Evolutionary conservation across 2,113 vertebrate genomes (phyloP).

Genomic region (Colius striatus): DNA sequence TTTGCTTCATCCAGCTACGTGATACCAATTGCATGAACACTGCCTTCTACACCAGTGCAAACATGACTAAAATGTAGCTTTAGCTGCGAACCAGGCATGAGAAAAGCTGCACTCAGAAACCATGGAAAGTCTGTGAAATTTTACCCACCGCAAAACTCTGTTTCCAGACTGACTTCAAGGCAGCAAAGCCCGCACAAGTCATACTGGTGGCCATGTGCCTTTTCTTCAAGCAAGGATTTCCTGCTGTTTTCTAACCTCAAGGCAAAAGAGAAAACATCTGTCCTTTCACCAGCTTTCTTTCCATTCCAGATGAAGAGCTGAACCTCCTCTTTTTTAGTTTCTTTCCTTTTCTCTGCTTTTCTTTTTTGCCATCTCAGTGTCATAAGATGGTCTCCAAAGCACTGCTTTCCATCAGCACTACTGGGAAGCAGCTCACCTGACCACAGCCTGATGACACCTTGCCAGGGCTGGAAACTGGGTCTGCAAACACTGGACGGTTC

Average conservation of each 20-base stretch:
- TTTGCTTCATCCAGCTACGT: neutral
- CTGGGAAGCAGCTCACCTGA: neutral
- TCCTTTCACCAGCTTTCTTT: conserved; percentile 68
- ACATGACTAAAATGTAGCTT: neutral
- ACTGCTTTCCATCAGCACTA: accelerated
- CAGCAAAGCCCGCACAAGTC: conserved; percentile 5
- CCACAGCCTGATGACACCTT: neutral
- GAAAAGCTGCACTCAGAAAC: neutral
- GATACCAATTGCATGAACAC: neutral
- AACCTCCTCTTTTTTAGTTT: neutral
- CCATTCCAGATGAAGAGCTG: conserved; percentile 43
- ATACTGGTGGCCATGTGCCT: conserved; percentile 42
- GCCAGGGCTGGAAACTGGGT: neutral
- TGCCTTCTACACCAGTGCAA: neutral
- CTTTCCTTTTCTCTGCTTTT: neutral
- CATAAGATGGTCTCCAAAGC: neutral
- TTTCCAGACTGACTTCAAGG: conserved; percentile 39
- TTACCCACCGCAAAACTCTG: neutral
- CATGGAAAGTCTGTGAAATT: conserved; percentile 24
- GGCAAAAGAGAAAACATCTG: conserved; percentile 54
- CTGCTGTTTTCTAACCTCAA: conserved; percentile 69
- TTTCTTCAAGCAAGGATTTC: conserved; percentile 53
- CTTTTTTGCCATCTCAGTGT: neutral
- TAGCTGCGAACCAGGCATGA: neutral
- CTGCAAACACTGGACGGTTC: neutral